These are phyloP conservation scores for Enteromius unitaeniatus DNA, from an alignment of 2,797 vertebrate species.

Conservation along the genomic window DNA sequence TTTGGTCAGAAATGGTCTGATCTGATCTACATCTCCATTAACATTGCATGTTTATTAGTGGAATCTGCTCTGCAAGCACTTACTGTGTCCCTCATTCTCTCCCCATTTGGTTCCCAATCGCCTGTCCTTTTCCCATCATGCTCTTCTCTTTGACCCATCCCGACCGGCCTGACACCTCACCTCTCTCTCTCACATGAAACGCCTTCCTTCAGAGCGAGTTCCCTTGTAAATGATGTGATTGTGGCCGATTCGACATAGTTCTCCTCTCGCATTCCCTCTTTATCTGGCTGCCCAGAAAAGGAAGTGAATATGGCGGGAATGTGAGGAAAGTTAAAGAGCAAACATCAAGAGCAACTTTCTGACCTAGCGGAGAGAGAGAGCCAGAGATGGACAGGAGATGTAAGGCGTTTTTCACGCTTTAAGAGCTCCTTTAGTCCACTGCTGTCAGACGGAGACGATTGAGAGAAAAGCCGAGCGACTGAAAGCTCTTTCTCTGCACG, in stretches of 20 bases:
- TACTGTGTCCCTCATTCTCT: not conserved
- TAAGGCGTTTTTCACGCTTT: slow-evolving; percentile 87
- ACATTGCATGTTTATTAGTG: not conserved
- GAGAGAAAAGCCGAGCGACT: slow-evolving; percentile 71
- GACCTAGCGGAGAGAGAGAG: slow-evolving; percentile 79
- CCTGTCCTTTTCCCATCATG: not conserved
- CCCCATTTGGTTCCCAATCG: not conserved
- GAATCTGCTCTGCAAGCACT: not conserved
- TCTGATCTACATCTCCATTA: not conserved
- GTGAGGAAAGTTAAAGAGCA: slow-evolving; percentile 85
- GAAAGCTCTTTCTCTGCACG: slow-evolving; percentile 48
- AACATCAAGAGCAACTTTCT: slow-evolving; percentile 85
- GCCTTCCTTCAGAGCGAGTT: slow-evolving; percentile 86
- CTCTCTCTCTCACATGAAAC: slow-evolving; percentile 80
- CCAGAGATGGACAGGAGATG: slow-evolving; percentile 81
- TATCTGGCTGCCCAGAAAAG: slow-evolving; percentile 63
- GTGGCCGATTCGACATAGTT: slow-evolving; percentile 85
- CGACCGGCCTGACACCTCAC: slow-evolving; percentile 3
- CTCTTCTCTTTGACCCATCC: slow-evolving; percentile 7
- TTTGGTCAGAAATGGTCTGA: not conserved
- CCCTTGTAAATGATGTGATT: slow-evolving; percentile 89
- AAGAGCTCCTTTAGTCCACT: slow-evolving; percentile 84
- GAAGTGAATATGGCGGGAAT: slow-evolving; percentile 81
- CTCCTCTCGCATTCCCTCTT: slow-evolving; percentile 44
- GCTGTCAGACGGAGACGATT: slow-evolving; percentile 85